Evolutionary conservation across 2,113 vertebrate genomes (phyloP).

Genomic region (Equus przewalskii): DNA sequence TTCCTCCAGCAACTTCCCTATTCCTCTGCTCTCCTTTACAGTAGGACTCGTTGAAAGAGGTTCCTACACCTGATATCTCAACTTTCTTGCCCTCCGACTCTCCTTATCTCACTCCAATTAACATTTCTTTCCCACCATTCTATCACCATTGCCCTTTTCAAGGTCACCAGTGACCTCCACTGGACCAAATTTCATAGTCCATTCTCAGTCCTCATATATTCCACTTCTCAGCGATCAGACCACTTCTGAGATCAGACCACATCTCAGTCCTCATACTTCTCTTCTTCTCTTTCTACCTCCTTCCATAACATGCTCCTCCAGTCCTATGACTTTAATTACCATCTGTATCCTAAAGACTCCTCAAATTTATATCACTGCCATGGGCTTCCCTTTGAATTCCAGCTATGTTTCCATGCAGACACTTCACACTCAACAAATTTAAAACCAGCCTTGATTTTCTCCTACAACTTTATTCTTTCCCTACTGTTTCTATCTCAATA

Average conservation of each 20-base stretch:
- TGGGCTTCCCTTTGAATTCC: not conserved
- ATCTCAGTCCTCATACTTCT: not conserved
- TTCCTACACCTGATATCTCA: not conserved
- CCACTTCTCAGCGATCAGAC: not conserved
- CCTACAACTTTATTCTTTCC: not conserved
- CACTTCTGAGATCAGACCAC: not conserved
- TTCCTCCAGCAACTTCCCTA: not conserved
- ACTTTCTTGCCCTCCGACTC: not conserved
- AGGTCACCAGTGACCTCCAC: not conserved
- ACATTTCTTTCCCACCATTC: not conserved
- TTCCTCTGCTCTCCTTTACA: not conserved
- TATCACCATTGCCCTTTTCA: not conserved
- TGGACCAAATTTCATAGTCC: not conserved
- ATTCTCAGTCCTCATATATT: not conserved
- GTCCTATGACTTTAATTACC: not conserved
- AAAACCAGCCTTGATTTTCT: constrained; percentile 45
- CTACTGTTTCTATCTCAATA: not conserved
- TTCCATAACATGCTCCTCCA: not conserved
- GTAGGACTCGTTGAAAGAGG: not conserved
- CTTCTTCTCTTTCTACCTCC: not conserved
- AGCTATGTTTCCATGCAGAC: not conserved
- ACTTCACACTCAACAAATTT: constrained; percentile 38
- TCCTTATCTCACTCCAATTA: not conserved
- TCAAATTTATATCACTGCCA: not conserved
- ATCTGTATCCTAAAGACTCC: not conserved